Percentiles rank a stretch among this genome's conserved stretches.
Evolutionary conservation across 2,888 invertebrate genomes (phyloP).

Genomic region (Rhagonycha fulva): DNA sequence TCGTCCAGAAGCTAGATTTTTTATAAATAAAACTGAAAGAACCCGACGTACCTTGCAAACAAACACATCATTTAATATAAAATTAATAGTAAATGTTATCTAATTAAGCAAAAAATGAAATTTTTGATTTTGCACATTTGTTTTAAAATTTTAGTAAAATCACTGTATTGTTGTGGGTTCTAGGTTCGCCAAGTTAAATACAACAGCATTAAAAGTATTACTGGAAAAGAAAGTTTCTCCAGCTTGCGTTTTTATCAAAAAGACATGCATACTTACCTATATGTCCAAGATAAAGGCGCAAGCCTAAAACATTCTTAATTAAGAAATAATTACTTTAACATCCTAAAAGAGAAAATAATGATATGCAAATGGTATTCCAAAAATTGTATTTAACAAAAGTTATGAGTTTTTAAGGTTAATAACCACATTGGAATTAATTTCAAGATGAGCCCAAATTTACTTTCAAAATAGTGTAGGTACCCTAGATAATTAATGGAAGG

Average conservation of each 20-base stretch:
- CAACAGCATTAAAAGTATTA: background rate
- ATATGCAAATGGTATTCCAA: background rate
- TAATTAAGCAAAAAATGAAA: background rate
- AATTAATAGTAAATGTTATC: background rate
- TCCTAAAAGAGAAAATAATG: background rate
- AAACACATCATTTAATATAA: background rate
- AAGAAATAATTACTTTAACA: no score
- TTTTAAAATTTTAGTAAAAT: background rate
- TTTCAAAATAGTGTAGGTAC: background rate
- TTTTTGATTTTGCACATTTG: background rate
- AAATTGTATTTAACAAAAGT: background rate
- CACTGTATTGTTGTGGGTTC: background rate
- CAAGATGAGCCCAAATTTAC: background rate
- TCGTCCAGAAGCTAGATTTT: background rate
- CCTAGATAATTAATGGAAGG: slow-evolving; percentile 2
- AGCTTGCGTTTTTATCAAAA: no score
- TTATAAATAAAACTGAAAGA: background rate
- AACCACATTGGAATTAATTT: background rate
- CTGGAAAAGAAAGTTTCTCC: no score
- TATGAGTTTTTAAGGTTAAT: background rate
- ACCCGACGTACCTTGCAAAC: background rate
- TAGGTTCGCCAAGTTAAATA: background rate
- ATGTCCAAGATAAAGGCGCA: no score
- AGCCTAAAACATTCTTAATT: no score
- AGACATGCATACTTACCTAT: no score